Conservation (phyloP, 2,797 vertebrate genomes). For the Anguilla megastoma region DNA sequence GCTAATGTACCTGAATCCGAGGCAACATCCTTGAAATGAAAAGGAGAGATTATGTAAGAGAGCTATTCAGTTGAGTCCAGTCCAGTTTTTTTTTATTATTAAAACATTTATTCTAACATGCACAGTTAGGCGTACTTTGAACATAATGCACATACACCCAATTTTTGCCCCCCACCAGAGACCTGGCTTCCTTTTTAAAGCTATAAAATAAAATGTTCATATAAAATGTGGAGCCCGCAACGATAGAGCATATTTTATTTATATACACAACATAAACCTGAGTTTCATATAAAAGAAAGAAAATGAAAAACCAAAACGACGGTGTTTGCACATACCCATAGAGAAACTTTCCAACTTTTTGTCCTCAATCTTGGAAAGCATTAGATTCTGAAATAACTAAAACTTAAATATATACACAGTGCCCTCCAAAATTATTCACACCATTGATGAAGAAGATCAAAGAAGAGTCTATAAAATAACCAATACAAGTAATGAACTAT, state of each 20-base stretch:
- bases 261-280: slow-evolving; percentile 38
- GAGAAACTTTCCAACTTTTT: neutral
- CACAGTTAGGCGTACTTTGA: slow-evolving; percentile 25
- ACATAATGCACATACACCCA: slow-evolving; percentile 30
- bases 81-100: slow-evolving; percentile 25
- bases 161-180: slow-evolving; percentile 22
- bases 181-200: slow-evolving; percentile 30
- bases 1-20: neutral
- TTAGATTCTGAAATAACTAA: neutral
- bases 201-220: slow-evolving; percentile 13
- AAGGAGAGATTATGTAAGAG: neutral
- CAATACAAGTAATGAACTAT: too few relatives aligned
- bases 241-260: slow-evolving; percentile 29
- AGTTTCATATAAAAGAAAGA: slow-evolving; percentile 33
- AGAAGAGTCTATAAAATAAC: slow-evolving; percentile 1
- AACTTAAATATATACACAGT: neutral
- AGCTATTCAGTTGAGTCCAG: neutral
- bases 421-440: neutral
- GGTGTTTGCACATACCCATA: slow-evolving; percentile 28
- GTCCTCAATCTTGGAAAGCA: slow-evolving; percentile 2
- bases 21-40: neutral
- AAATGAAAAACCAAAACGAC: slow-evolving; percentile 8
- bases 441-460: slow-evolving; percentile 7
- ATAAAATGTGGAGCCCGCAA: slow-evolving; percentile 31
- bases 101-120: slow-evolving; percentile 41